Base-by-base conservation (phyloP, 2,797 vertebrate genomes). In the Acestrorhynchus altus region DNA sequence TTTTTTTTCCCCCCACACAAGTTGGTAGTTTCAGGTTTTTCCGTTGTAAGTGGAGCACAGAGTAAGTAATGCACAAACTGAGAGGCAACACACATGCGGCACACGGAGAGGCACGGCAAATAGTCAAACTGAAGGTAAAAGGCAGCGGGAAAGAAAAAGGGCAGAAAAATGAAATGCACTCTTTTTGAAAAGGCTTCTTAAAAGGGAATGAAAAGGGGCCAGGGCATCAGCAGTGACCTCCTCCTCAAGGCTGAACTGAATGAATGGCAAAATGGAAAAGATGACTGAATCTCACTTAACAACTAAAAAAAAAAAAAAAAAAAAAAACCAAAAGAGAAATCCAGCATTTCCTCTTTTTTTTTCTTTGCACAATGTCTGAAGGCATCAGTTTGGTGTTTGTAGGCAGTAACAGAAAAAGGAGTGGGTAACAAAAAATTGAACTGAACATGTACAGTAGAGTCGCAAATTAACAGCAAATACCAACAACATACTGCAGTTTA, bases 351-450 rank as follows among this genome's bases (percentile, higher is more conserved):
- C 59, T 67, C 77, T 56, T 63, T 11, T 81, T 63, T 11, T 81
- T 84, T 71, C 78, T 80, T 81, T 56, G 77, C 77, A 81, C 79
- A 82, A 86, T 83, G 72, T 88, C 82, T 86, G 83, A 93, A 93
- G 92, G 91, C 92, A 94, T 92, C 88, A 77, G 82, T 88, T 90
- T 89, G 90, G 90, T 89, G 80, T 90, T 90, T 72, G 72, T 84
- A 90, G 89, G 90, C 88, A 88, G 84, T 87, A 86, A 85, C 76
- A 76, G 59, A 81, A 28, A 35, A 83, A 83, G 67, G 64, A 65
- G 49, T 40, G 81, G 67, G 71, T 61, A 75, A 31, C 66, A 70
- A 72, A 74, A 28, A 68, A 81, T 75, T 59, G 57, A 57, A 52
- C 67, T 39, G 70, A 61, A 88, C 67, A 46, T 39, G 31, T 65